Evolutionary conservation across 2,888 invertebrate species (phyloP).

Genomic region (Microplitis manilae): DNA sequence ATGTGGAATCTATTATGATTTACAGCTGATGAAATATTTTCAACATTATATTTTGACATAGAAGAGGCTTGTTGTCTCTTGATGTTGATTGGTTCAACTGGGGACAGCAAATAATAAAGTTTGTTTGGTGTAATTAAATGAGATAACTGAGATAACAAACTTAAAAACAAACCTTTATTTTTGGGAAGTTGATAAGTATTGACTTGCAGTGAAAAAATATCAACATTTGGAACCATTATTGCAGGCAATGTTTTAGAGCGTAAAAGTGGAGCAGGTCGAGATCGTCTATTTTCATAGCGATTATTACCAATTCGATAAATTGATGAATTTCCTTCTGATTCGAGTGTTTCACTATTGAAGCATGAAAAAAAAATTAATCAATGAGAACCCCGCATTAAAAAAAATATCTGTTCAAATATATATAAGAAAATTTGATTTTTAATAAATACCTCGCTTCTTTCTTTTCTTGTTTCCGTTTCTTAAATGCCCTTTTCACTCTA

Average conservation of each 20-base stretch:
- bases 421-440: not conserved
- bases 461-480: constrained; percentile 89
- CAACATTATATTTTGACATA: not conserved
- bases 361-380: constrained; percentile 48
- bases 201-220: constrained; percentile 86
- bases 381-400: not conserved
- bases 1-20: constrained; percentile 59
- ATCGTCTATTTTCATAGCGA: constrained; percentile 60
- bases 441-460: constrained; percentile 84
- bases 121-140: not conserved
- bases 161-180: not conserved
- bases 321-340: constrained; percentile 56
- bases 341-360: constrained; percentile 60
- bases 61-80: constrained; percentile 55
- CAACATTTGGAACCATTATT: constrained; percentile 88
- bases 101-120: not conserved
- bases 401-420: too few species aligned
- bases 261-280: constrained; percentile 81
- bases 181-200: constrained; percentile 73
- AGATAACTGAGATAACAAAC: not conserved
- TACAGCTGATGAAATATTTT: constrained; percentile 18
- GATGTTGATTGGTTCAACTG: constrained; percentile 44
- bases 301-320: constrained; percentile 12
- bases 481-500: constrained; percentile 90
- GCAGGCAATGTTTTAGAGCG: constrained; percentile 90